A percentile compares a stretch with the other conserved stretches of the same genome.
phyloP scores from a whole-genome alignment of 2,113 vertebrate species.

The Tricholaema leucomelas region DNA sequence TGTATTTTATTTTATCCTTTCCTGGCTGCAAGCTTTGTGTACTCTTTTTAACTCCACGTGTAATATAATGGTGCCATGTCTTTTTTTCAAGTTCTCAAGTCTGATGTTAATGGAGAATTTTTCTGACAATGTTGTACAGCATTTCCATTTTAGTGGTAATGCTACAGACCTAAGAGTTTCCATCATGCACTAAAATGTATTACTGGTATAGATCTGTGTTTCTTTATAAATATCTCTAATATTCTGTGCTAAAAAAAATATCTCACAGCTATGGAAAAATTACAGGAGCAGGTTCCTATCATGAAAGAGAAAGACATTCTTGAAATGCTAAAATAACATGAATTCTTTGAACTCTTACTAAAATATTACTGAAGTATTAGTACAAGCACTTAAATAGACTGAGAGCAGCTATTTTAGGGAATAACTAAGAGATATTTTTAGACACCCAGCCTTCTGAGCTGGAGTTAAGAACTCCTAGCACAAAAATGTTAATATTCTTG shows the following conservation, averaged over 20 bases:
- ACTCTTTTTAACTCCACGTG: slow-evolving; percentile 8
- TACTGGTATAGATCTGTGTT: slow-evolving; percentile 7
- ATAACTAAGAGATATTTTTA: slow-evolving; percentile 8
- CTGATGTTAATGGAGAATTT: slow-evolving; percentile 18
- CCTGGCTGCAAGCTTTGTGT: background rate
- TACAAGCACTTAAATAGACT: background rate
- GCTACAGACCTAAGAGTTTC: slow-evolving; percentile 25
- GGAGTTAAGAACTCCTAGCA: background rate
- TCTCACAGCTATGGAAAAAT: background rate
- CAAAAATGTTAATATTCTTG: background rate
- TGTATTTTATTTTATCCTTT: slow-evolving; percentile 26
- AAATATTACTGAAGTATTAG: background rate
- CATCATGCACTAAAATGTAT: slow-evolving; percentile 27
- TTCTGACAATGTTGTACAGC: background rate
- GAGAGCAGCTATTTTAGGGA: background rate
- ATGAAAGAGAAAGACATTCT: background rate
- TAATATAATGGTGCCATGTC: background rate
- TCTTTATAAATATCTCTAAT: slow-evolving; percentile 13
- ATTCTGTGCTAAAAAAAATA: background rate
- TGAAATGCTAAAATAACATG: background rate
- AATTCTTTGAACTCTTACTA: background rate
- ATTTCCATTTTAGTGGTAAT: slow-evolving; percentile 51
- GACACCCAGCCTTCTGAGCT: background rate
- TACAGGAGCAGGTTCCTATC: background rate
- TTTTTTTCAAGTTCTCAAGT: slow-evolving; percentile 25